Evolutionary conservation across 2,888 invertebrate species (phyloP), one percentile per base, ranked within the genome.

Genomic region (Chrysolina haemoptera): DNA sequence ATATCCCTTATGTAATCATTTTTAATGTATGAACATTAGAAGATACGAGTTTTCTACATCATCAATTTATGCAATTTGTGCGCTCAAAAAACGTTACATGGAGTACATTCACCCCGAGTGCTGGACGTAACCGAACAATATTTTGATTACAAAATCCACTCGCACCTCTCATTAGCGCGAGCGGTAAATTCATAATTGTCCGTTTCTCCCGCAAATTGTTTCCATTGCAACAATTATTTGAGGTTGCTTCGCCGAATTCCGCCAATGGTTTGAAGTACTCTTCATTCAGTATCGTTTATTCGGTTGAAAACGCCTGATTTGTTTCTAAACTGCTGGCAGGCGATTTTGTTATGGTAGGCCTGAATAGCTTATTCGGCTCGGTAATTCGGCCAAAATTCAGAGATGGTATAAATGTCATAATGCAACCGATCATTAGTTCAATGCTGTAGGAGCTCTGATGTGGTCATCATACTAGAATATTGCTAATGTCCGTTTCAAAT

Each of bases 161-260:
- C 59, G 27, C 59, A 35, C 35, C 59, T 27, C 59, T 59, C 63
- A 64, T 62, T 62, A 63, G 50, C 22, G 48, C 40, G 27, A 48
- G 59, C 67, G 62, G 62, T 70, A 62, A 65, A 74, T 74, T 70
- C 48, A 66, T 75, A 75, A 77, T 77, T 73, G 77, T 74, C 68
- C 50, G 73, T 70, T 70, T 63, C 73, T 63, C 18, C 67, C 70
- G 46, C 68, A 72, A 76, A 77, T 74, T 75, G 77, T 69, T 76
- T 62, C 65, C 72, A 67, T 65, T 66, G 71, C 70, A 77, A 77
- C 70, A 77, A 77, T 77, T 77, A 74, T 74, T 74, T 43, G 46
- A 59, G 67, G 70, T 71, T 59, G 68, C 70, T 74, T 63, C 70
- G 68, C 68, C 71, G 68, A 72, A 67, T 77, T 77, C 63, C 66